These are phyloP conservation scores for Balaeniceps rex DNA, from an alignment of 2,113 vertebrate genomes.

Conservation along the genomic window DNA sequence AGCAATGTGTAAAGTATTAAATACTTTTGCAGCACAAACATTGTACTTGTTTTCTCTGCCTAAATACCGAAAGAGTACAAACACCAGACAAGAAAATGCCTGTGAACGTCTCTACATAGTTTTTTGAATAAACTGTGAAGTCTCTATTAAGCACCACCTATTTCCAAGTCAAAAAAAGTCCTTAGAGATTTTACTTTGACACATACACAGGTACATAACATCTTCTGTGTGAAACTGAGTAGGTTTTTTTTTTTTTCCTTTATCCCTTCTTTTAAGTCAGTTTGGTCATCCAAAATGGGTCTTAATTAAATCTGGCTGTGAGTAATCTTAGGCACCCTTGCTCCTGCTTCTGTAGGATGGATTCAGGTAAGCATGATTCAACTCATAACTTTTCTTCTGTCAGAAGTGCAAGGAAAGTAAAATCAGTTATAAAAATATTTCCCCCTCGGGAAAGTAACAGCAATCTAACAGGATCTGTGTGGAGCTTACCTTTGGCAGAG, in stretches of 20 bases:
- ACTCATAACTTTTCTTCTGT: background rate
- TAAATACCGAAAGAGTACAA: background rate
- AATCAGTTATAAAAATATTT: background rate
- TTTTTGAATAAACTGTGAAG: background rate
- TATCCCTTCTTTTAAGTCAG: background rate
- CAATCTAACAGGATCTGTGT: background rate
- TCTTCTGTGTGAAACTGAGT: background rate
- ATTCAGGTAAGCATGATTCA: background rate
- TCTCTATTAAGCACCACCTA: background rate
- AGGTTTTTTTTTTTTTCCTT: background rate
- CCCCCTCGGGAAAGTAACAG: background rate
- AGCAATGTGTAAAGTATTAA: background rate
- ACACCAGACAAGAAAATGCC: background rate
- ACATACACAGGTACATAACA: background rate
- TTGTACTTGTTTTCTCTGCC: background rate
- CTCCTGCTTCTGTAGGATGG: background rate
- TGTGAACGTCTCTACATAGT: background rate
- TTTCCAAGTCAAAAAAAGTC: background rate
- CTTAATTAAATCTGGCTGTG: background rate
- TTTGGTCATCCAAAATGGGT: background rate
- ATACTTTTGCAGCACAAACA: background rate
- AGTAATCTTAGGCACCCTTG: background rate
- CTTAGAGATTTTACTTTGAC: background rate
- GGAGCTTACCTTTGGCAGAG: background rate
- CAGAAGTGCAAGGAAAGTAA: background rate